phyloP scores from a whole-genome alignment of 2,113 vertebrate genomes.

The Gymnobelideus leadbeateri region DNA sequence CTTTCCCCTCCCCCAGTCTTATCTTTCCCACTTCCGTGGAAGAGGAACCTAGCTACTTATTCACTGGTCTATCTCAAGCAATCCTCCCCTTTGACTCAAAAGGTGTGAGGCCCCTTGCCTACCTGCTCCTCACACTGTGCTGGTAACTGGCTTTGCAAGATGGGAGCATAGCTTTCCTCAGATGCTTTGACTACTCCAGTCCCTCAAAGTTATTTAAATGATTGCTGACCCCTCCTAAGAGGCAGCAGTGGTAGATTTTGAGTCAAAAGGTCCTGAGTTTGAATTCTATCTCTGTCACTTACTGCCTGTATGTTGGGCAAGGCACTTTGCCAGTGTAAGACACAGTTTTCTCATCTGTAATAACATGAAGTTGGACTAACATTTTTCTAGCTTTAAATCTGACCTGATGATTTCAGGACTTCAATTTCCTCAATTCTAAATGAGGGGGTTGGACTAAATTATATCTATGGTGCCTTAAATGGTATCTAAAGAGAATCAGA shows the following conservation, averaged over 20 bases:
- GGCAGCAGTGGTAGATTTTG: background rate
- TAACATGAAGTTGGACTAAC: background rate
- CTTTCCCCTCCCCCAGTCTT: background rate
- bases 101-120: fast-evolving
- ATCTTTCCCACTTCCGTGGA: background rate
- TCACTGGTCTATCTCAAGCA: background rate
- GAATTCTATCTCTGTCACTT: background rate
- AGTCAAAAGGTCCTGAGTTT: background rate
- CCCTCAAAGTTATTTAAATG: background rate
- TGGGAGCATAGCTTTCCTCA: background rate
- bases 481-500: background rate
- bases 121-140: background rate
- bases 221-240: background rate
- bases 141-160: background rate
- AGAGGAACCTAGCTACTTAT: background rate
- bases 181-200: background rate
- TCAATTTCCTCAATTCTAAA: background rate
- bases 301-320: background rate
- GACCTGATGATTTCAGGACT: background rate
- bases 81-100: background rate
- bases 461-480: background rate
- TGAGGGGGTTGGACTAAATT: background rate
- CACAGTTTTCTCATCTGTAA: background rate
- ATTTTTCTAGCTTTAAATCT: background rate
- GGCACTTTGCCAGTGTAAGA: background rate